phyloP scores from a whole-genome alignment of 2,113 vertebrate genomes.

The Lethenteron camtschaticum region DNA sequence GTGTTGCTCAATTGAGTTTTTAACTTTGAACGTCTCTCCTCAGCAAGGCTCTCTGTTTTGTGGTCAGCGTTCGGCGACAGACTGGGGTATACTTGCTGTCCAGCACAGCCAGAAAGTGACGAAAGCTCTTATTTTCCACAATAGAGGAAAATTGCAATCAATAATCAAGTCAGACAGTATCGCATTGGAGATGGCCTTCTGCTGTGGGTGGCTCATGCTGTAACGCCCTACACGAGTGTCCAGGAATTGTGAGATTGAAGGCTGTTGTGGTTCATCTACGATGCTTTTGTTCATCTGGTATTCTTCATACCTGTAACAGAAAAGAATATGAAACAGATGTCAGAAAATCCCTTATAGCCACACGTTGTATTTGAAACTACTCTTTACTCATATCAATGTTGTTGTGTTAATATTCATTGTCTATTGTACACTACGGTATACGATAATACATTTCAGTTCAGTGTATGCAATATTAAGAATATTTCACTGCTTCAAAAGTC shows the following conservation, averaged over 20 bases:
- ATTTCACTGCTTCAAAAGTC: too few species aligned
- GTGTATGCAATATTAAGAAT: too few species aligned
- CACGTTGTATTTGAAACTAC: too few species aligned
- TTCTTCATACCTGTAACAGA: constrained; percentile 10
- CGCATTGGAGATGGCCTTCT: constrained; percentile 10
- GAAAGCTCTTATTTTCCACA: constrained; percentile 10
- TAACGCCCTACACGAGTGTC: neutral
- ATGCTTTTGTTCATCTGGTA: constrained; percentile 9
- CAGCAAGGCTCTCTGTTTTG: constrained; percentile 8
- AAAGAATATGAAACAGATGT: constrained; percentile 2
- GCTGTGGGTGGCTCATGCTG: constrained; percentile 9
- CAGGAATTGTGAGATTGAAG: constrained; percentile 9
- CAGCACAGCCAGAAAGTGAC: constrained; percentile 8
- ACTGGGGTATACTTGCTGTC: constrained; percentile 7
- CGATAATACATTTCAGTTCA: too few species aligned
- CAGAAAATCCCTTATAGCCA: too few species aligned
- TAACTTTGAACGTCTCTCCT: constrained; percentile 8
- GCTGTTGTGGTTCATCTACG: neutral
- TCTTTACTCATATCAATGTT: too few species aligned
- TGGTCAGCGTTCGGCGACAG: constrained; percentile 7
- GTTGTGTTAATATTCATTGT: too few species aligned
- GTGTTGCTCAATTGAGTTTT: constrained; percentile 9
- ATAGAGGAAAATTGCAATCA: constrained; percentile 11
- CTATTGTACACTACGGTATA: too few species aligned
- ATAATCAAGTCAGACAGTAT: constrained; percentile 11